Percentiles rank a stretch among this genome's conserved stretches.
These are phyloP conservation scores for Neomorphus geoffroyi DNA, from an alignment of 2,797 vertebrate species.

Conservation along the genomic window DNA sequence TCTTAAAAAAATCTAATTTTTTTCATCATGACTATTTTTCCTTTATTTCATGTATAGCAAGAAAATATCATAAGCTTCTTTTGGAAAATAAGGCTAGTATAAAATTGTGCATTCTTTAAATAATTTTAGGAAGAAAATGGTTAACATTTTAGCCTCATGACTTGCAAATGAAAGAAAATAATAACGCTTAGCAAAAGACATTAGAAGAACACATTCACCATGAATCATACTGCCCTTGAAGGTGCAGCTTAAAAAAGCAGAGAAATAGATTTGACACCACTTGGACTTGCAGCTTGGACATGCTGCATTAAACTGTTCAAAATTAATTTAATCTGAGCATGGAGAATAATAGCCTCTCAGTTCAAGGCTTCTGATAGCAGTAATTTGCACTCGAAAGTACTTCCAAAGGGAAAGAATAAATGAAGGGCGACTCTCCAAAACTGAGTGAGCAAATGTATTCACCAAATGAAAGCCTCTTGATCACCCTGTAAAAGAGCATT, in stretches of 20 bases:
- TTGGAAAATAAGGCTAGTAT: conserved; percentile 34
- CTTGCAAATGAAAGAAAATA: conserved; percentile 82
- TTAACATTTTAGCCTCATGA: conserved; percentile 78
- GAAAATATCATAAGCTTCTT: conserved; percentile 57
- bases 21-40: conserved; percentile 37
- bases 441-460: conserved; percentile 77
- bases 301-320: conserved; percentile 86
- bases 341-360: conserved; percentile 86
- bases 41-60: conserved; percentile 59
- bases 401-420: conserved; percentile 84
- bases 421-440: conserved; percentile 82
- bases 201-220: conserved; percentile 79
- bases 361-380: conserved; percentile 84
- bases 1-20: not conserved
- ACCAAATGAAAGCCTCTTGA: conserved; percentile 76
- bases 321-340: conserved; percentile 87
- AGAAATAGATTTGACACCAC: conserved; percentile 85
- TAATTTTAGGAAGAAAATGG: conserved; percentile 68
- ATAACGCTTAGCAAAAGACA: conserved; percentile 78
- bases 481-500: conserved; percentile 72
- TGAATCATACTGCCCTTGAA: conserved; percentile 83
- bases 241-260: conserved; percentile 83
- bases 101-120: conserved; percentile 62
- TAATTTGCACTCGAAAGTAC: conserved; percentile 84
- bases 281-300: conserved; percentile 83